Base-by-base conservation (phyloP, 2,888 invertebrate genomes). In the Sclerodermus sp. region DNA sequence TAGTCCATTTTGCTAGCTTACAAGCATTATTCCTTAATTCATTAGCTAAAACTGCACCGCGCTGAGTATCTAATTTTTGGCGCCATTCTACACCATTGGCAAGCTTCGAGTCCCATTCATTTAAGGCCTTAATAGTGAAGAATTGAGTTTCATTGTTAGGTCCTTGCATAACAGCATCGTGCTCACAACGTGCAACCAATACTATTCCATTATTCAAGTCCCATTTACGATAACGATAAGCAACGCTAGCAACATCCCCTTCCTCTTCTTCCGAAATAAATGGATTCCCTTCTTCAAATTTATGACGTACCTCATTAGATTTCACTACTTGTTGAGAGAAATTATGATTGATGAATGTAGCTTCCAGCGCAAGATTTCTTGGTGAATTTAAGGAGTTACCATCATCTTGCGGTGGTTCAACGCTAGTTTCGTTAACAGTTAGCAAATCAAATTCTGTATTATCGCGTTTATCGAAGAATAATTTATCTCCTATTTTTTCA, bases 1-100 rank as follows among this genome's bases (percentile, higher is more conserved):
- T 93, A 0, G 98, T 98, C 98, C 99, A 99, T 77, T 98, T 99
- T 57, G 98, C 98, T 54, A 99, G 83, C 80, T 99, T 99, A 83
- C 96, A 97, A n/a, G 96, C 94, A 82, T 99, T 99, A 79, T 99
- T 99, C 64, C 98, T 87, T 60, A 99, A 81, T 79, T 99, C 99
- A 70, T 98, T 97, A 14, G 99, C 99, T 45, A 99, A 82, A 8
- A 99, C 98, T 8, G 99, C 98, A 53, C 98, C 99, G 47, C 97
- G 87, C 80, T 99, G 99, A 0, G 91, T 93, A 81, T 99, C 99
- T 55, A 99, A 81, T 70, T 97, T 98, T 74, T 96, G 93, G 45
- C 98, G 86, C 99, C 99, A 99, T 73, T 99, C 99, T 2, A 99
- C 94, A 8, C 97, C 96, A 67, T 95, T 96, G 29, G 95, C 93